Base-by-base conservation (phyloP, 2,888 invertebrate genomes). In the Trichogramma dendrolimi region DNA sequence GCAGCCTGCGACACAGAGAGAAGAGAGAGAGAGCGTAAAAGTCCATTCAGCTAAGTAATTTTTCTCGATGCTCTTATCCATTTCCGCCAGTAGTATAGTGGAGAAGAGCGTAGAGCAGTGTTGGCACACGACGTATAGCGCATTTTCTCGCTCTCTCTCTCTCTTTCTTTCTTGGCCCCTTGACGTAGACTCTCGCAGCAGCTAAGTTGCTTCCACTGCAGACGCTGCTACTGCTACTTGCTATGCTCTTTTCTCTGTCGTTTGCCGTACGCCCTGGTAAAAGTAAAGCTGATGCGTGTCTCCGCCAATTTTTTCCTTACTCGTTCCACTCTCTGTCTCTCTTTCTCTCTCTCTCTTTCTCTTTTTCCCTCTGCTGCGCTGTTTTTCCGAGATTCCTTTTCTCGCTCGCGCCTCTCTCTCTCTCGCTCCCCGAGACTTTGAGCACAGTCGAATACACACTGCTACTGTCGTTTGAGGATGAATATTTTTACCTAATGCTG, bases 201-300 rank as follows among this genome's bases (percentile, higher is more conserved):
- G 27, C 27, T 27, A 27, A 27, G 27, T 27, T 27, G 27, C 27
- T 27, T 27, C 27, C 2, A 27, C 27, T 27, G 27, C 27, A 27
- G 27, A 27, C 27, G 27, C 27, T 27, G 27, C 27, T 27, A 27
- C 27, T 27, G 27, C 27, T 27, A 27, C 49, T 59, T 7, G 49
- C 58, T 58, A 53, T 56, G 43, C 48, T 57, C n/a, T 59, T 57
- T 60, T 58, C 27, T 27, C 27, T 27, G 27, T 27, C 27, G 27
- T 27, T 27, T 55, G 51, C 54, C 54, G 55, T 41, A 47, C 43
- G 47, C 27, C 27, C 27, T 27, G 27, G 27, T 27, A 27, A 56
- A 50, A 49, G 44, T 41, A 61, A 60, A 63, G 55, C 53, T 58
- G 53, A 64, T 63, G 62, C 49, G 41, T 49, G 59, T 60, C 61